A percentile compares a stretch with the other conserved stretches of the same genome.
These are phyloP conservation scores for Lasioglossum leucozonium DNA, from an alignment of 2,888 invertebrate genomes.

Conservation along the genomic window DNA sequence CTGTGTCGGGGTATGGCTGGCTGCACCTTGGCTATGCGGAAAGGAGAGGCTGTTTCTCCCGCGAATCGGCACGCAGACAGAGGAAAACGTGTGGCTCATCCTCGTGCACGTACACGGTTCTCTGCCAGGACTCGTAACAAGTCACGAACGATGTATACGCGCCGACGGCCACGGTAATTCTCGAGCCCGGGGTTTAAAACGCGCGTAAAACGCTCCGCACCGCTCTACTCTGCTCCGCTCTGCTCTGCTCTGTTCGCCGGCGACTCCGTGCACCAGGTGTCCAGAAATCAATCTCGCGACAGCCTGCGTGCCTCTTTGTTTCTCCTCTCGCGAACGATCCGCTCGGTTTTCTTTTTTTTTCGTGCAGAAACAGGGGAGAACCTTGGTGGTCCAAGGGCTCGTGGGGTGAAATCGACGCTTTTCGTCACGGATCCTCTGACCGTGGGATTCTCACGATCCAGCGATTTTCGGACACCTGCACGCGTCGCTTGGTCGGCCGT, in stretches of 20 bases:
- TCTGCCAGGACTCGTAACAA: slow-evolving; percentile 46
- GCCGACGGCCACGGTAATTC: slow-evolving; percentile 64
- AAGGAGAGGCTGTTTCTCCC: slow-evolving; percentile 81
- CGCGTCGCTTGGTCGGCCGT: not conserved
- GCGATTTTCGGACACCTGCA: not conserved
- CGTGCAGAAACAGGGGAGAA: not conserved
- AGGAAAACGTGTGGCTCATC: slow-evolving; percentile 51
- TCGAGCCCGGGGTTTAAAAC: slow-evolving; percentile 64
- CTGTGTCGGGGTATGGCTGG: slow-evolving; percentile 78
- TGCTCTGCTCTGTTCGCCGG: not conserved
- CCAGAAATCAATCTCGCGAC: slow-evolving; percentile 66
- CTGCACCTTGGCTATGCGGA: slow-evolving; percentile 84
- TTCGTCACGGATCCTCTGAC: not conserved
- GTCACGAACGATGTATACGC: slow-evolving; percentile 65
- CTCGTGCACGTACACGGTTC: slow-evolving; percentile 25
- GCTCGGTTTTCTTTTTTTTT: not conserved
- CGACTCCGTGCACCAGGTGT: slow-evolving; percentile 68
- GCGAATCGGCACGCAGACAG: slow-evolving; percentile 59
- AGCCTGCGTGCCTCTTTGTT: slow-evolving; percentile 43
- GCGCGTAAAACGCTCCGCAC: slow-evolving; percentile 64
- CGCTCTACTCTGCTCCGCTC: slow-evolving; percentile 1
- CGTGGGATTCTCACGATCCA: not conserved
- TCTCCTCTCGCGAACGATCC: slow-evolving; percentile 11
- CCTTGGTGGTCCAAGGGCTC: slow-evolving; percentile 43
- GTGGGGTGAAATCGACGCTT: not conserved